phyloP scores from a whole-genome alignment of 37 sponge, comb jelly and placozoan species.

The Hormiphora californensis region DNA sequence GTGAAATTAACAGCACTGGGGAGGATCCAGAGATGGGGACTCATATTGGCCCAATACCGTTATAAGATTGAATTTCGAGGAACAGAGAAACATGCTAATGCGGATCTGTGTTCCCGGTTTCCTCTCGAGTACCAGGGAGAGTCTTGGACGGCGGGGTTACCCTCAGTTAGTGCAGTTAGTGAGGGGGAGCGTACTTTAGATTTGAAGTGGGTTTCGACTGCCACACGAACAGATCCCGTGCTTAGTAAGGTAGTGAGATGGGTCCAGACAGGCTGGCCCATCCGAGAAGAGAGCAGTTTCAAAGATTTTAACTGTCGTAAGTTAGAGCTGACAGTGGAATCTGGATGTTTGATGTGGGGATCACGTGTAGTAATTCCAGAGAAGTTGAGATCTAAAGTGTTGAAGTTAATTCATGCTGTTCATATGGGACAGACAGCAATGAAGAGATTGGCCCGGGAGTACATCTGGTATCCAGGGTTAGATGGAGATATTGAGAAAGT shows the following conservation, averaged over 20 bases:
- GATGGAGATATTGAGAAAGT: neutral
- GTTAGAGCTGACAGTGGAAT: neutral
- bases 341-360: slow-evolving; percentile 10
- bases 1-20: neutral
- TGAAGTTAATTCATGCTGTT: neutral
- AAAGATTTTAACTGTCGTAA: no score
- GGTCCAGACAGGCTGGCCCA: slow-evolving; percentile 57
- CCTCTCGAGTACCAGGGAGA: no score
- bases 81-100: slow-evolving; percentile 61
- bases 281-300: neutral
- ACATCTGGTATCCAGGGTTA: neutral
- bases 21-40: slow-evolving; percentile 46
- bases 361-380: neutral
- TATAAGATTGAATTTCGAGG: slow-evolving; percentile 62
- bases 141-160: no score
- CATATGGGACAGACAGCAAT: neutral
- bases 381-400: neutral
- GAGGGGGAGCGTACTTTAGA: slow-evolving; percentile 19
- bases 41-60: slow-evolving; percentile 54
- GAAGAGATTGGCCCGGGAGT: neutral
- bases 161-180: neutral
- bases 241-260: slow-evolving; percentile 53
- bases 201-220: slow-evolving; percentile 17
- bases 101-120: slow-evolving; percentile 62
- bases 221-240: slow-evolving; percentile 56